Base-by-base conservation (phyloP, 2,113 vertebrate species). In the Empidonax traillii region DNA sequence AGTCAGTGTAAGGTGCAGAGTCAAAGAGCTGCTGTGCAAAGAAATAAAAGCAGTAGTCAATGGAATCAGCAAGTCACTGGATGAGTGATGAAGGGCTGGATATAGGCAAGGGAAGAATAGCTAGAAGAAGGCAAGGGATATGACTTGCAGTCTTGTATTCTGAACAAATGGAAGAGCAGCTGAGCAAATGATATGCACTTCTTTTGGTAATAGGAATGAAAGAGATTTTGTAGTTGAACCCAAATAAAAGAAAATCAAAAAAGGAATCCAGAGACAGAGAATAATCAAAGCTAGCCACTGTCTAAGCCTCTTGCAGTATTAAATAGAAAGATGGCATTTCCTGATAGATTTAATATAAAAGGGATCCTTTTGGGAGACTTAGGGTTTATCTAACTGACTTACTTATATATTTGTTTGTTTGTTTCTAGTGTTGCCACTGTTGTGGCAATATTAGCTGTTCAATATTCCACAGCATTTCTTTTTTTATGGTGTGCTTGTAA, bases 181-280 rank as follows among this genome's bases (percentile, higher is more conserved):
- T n/a, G 13, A 68, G 15, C 1, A 65, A 75, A 43, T 8, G 0
- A 39, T 21, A 53, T 4, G 6, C 10, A 16, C 8, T 5, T 12
- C 27, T 69, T 55, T 21, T 31, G 14, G 9, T 59, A 62, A 47
- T 2, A 82, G 21, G 39, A 87, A 61, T 53, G 7, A 31, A 69
- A 37, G 20, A 35, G 5, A 37, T 72, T 85, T 82, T 52, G 11
- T 27, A 44, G 18, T 44, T 56, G 33, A 80, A 69, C 7, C 4
- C 37, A 87, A 66, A 49, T n/a, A 46, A 72, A 83, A 69, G 20
- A 72, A 92, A 93, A 87, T n/a, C 3, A 27, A 51, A 80, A 80
- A 53, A 72, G 10, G 52, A 89, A 78, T 21, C 3, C 23, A 46
- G 24, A 58, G 10, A 28, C 12, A 52, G 27, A 63, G 15, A 87